These are phyloP conservation scores for Meles meles DNA, from an alignment of 2,113 vertebrate genomes.

Conservation along the genomic window DNA sequence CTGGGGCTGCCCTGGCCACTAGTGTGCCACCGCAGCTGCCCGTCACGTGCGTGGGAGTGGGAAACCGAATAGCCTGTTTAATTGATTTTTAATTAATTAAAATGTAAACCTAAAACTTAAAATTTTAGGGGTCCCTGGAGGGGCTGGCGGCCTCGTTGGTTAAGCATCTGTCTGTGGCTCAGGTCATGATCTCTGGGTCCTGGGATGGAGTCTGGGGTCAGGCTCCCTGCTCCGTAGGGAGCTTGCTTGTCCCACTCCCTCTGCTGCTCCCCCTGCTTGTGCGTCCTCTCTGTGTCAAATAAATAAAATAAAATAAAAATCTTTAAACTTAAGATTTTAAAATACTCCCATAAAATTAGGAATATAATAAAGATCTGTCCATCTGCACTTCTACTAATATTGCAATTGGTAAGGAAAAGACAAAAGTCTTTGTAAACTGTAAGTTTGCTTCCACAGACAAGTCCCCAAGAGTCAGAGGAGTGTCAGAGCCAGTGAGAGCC, in stretches of 20 bases:
- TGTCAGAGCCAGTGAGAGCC: background rate
- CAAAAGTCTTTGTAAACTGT: background rate
- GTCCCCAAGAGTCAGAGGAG: background rate
- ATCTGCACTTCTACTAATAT: background rate
- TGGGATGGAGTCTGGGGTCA: background rate
- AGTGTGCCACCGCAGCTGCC: background rate
- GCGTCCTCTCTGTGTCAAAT: background rate
- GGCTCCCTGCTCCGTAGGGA: background rate
- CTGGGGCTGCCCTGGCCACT: no score
- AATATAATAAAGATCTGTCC: background rate
- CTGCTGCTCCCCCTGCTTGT: background rate
- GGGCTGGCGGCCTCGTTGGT: background rate
- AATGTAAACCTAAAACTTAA: background rate
- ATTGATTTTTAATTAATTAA: background rate
- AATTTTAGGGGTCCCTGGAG: background rate
- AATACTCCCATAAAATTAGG: background rate
- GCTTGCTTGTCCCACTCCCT: background rate
- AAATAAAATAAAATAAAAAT: background rate
- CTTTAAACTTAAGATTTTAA: background rate
- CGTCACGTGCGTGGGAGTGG: background rate
- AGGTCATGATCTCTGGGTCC: background rate
- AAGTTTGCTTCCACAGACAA: background rate
- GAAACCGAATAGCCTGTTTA: background rate
- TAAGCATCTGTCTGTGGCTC: background rate
- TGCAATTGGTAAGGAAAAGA: background rate